These are phyloP conservation scores for Hirundo rustica DNA, from an alignment of 2,797 vertebrate genomes.

Conservation along the genomic window DNA sequence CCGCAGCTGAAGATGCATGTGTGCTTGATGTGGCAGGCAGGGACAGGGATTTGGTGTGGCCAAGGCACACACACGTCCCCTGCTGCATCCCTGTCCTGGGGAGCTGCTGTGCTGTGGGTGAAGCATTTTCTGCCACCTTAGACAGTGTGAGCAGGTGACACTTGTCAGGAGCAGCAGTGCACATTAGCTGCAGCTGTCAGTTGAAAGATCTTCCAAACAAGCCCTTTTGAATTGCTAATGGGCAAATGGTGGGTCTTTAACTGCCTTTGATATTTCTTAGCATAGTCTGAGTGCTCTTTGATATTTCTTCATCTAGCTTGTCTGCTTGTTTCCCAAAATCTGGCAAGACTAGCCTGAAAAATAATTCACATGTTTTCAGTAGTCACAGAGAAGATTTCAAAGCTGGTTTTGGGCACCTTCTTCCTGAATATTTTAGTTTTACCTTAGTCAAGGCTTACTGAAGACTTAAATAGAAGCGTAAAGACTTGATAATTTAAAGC, in stretches of 20 bases:
- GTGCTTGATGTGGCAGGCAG: background rate
- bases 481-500: background rate
- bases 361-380: background rate
- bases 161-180: background rate
- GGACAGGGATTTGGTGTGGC: background rate
- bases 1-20: background rate
- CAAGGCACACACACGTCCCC: accelerated
- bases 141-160: background rate
- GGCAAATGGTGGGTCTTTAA: background rate
- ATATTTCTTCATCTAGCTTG: background rate
- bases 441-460: background rate
- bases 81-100: accelerated
- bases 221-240: constrained; percentile 6
- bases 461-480: background rate
- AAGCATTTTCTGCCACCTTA: background rate
- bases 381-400: background rate
- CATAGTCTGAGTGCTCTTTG: background rate
- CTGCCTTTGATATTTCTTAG: background rate
- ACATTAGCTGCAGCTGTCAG: background rate
- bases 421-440: background rate
- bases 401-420: background rate
- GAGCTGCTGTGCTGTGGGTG: background rate
- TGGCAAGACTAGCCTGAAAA: background rate
- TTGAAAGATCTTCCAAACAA: background rate
- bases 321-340: background rate